phyloP scores from a whole-genome alignment of 2,113 vertebrate genomes.

The Stegostoma tigrinum region DNA sequence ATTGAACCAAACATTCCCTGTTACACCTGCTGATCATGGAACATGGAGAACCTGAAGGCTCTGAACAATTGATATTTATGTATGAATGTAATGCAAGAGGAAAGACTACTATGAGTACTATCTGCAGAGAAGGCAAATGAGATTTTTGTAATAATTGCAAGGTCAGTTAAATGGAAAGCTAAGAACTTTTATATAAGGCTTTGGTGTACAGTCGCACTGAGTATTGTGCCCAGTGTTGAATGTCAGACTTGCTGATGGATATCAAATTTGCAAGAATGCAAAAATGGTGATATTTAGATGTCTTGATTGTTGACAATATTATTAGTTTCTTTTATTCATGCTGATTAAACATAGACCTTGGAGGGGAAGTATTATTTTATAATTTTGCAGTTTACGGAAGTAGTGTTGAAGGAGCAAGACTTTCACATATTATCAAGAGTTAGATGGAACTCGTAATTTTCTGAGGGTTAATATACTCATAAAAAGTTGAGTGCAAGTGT shows the following conservation, averaged over 20 bases:
- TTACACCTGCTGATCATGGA: not conserved
- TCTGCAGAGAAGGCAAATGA: not conserved
- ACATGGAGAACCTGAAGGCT: not conserved
- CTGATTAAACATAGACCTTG: not conserved
- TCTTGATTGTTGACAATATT: not conserved
- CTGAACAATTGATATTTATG: not conserved
- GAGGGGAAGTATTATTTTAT: not conserved
- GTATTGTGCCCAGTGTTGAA: not conserved
- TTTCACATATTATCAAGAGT: not conserved
- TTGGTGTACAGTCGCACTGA: not conserved
- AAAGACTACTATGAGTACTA: not conserved
- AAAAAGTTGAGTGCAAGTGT: not conserved
- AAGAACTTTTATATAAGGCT: not conserved
- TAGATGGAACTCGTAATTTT: not conserved
- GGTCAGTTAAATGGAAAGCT: not conserved
- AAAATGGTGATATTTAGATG: not conserved
- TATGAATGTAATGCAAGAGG: not conserved
- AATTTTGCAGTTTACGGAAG: not conserved
- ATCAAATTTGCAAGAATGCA: no score
- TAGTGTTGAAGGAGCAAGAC: not conserved
- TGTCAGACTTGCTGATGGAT: not conserved
- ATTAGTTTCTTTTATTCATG: not conserved
- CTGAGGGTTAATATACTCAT: not conserved
- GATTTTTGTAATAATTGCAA: not conserved
- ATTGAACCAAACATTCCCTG: not conserved